Conservation (phyloP, 2,113 vertebrate species). For the Sclerurus mexicanus region DNA sequence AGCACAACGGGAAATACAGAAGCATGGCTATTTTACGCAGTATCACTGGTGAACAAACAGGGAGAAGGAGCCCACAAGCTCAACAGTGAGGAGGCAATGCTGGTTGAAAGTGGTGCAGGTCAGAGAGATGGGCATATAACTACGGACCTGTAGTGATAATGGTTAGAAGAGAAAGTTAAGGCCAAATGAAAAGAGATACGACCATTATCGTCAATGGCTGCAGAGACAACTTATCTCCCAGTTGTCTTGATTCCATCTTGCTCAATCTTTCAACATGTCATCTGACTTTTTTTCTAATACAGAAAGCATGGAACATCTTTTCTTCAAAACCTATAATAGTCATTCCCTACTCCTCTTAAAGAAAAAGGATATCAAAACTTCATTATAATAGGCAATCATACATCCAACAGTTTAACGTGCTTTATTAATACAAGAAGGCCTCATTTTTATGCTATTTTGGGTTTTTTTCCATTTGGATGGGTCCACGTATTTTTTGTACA, state of each 20-base stretch:
- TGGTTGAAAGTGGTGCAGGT: fast-evolving
- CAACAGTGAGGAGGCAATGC: not conserved
- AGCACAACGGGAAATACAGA: not conserved
- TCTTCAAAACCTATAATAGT: not conserved
- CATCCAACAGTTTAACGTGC: not conserved
- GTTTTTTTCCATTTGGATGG: not conserved
- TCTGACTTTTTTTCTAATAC: not conserved
- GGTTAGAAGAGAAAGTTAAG: not conserved
- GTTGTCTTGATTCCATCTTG: not conserved
- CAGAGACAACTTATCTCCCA: not conserved
- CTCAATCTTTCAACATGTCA: not conserved
- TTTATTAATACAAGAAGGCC: not conserved
- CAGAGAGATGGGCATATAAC: not conserved
- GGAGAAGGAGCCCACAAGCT: not conserved
- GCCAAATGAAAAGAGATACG: fast-evolving
- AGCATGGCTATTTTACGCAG: not conserved
- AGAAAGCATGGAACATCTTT: not conserved
- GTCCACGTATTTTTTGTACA: not conserved
- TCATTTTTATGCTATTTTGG: not conserved
- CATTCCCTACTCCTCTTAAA: not conserved
- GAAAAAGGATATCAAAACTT: not conserved
- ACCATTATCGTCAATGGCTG: not conserved
- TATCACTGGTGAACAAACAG: not conserved
- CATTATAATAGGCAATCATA: not conserved
- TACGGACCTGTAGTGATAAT: not conserved